Base-by-base conservation (phyloP, 2,888 invertebrate species). In the Aleiodes alternator region DNA sequence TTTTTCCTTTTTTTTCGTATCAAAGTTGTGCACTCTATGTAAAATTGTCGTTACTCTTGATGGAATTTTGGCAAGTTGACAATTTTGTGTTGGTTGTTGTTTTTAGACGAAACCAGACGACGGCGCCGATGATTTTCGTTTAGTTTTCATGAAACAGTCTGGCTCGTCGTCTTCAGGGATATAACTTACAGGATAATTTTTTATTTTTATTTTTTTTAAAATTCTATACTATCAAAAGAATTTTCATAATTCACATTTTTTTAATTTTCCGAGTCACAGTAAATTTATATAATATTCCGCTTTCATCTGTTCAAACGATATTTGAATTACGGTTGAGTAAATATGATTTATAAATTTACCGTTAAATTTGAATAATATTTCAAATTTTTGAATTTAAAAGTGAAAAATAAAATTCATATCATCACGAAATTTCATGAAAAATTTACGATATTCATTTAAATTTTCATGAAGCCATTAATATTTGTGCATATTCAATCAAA, bases 51-150 rank as follows among this genome's bases (percentile, higher is more conserved):
- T 81, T 82, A 79, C 81, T 82, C 79, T 78, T 78, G 77, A 81
- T 80, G 80, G 84, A 86, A 85, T 86, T 80, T 84, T 87, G 87
- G 85, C 87, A 86, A 72, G 66, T 73, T 87, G 85, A 84, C 87
- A 87, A 86, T 80, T 80, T 71, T 71, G 43, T 69, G 76, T 71
- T 71, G 69, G 78, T 82, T 81, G 84, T 83, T 82, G 84, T 83
- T 85, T 85, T 87, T 86, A 85, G 83, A 85, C 76, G 78, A 43
- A 57, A 71, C 73, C 75, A 73, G 16, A 71, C 69, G 71, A 77
- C 78, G 53, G 61, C 64, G 64, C 64, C 14, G 48, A 16, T 14
- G 64, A 64, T 66, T 48, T 69, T 64, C 76, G 72, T 73, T 48
- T 50, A 64, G 64, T 64, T 43, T 64, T 48, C 64, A 43, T 12